These are phyloP conservation scores for Drosophila ficusphila DNA, from an alignment of 1,140 invertebrate genomes.

Conservation along the genomic window DNA sequence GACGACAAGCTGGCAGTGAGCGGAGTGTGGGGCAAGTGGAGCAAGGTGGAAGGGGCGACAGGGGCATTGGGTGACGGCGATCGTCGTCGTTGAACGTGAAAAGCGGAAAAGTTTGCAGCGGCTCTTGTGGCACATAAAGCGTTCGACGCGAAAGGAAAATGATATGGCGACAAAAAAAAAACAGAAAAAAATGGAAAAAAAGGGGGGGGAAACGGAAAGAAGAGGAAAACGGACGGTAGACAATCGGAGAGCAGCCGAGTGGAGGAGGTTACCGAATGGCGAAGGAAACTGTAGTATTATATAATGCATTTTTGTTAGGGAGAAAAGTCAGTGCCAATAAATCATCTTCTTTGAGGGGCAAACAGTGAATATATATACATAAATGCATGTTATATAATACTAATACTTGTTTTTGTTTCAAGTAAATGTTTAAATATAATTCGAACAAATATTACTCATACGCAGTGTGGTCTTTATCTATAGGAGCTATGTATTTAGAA, in stretches of 20 bases:
- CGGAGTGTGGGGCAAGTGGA: slow-evolving; percentile 10
- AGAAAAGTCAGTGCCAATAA: no score
- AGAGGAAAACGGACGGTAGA: not conserved
- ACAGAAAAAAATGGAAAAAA: not conserved
- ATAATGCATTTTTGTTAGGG: no score
- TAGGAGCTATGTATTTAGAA: no score
- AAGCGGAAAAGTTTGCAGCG: slow-evolving; percentile 81
- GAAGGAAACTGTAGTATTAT: not conserved
- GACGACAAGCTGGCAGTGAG: slow-evolving; percentile 38
- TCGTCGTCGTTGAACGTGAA: slow-evolving; percentile 84
- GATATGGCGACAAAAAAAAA: slow-evolving; percentile 34
- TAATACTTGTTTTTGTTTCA: not conserved
- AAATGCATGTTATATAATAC: no score
- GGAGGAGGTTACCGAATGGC: slow-evolving; percentile 20
- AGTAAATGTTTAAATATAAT: not conserved
- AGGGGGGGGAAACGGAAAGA: slow-evolving; percentile 7
- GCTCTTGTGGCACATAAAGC: slow-evolving; percentile 68
- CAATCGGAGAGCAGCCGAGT: not conserved
- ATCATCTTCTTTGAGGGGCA: no score
- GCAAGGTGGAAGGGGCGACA: slow-evolving; percentile 1
- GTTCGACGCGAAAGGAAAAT: slow-evolving; percentile 48
- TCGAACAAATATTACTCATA: slow-evolving; percentile 4
- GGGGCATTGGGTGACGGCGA: slow-evolving; percentile 69
- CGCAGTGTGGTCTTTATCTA: not conserved
- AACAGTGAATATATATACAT: no score